Base-by-base conservation (phyloP, 2,888 invertebrate species). In the Caenorhabditis becei region DNA sequence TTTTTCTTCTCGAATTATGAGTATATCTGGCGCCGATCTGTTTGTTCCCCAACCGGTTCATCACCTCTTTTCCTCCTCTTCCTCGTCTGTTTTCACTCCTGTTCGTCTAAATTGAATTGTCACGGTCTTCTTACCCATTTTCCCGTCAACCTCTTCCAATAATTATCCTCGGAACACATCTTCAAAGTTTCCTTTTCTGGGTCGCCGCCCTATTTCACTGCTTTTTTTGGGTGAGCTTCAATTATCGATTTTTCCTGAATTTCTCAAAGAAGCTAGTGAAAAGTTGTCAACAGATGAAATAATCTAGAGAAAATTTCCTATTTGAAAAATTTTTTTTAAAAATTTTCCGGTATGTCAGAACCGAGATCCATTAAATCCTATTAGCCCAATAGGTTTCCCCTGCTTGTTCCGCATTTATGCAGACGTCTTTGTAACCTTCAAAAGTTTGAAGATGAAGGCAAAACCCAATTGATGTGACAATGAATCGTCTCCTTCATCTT, bases 351-450 rank as follows among this genome's bases (percentile, higher is more conserved):
- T n/a, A n/a, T n/a, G n/a, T n/a, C n/a, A n/a, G n/a, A n/a, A n/a
- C n/a, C n/a, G n/a, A n/a, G n/a, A n/a, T n/a, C n/a, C n/a, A n/a
- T n/a, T n/a, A n/a, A n/a, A n/a, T n/a, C n/a, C n/a, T n/a, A n/a
- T n/a, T n/a, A n/a, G n/a, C n/a, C n/a, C n/a, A n/a, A n/a, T n/a
- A n/a, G n/a, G n/a, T n/a, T n/a, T n/a, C n/a, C n/a, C n/a, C n/a
- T n/a, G 7, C 63, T 1, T 16, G 10, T 32, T 32, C 49, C 51
- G 28, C 44, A 20, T 41, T 16, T 18, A 63, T n/a, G n/a, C n/a
- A n/a, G n/a, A n/a, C n/a, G n/a, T n/a, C n/a, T 66, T 58, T 69
- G 58, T 69, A 69, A 69, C 69, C 69, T 69, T 69, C 70, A 61
- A 70, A 70, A 70, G 59, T 51, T 37, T 44, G 32, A 47, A n/a